phyloP scores from a whole-genome alignment of 2,113 vertebrate species.

The Anolis carolinensis region DNA sequence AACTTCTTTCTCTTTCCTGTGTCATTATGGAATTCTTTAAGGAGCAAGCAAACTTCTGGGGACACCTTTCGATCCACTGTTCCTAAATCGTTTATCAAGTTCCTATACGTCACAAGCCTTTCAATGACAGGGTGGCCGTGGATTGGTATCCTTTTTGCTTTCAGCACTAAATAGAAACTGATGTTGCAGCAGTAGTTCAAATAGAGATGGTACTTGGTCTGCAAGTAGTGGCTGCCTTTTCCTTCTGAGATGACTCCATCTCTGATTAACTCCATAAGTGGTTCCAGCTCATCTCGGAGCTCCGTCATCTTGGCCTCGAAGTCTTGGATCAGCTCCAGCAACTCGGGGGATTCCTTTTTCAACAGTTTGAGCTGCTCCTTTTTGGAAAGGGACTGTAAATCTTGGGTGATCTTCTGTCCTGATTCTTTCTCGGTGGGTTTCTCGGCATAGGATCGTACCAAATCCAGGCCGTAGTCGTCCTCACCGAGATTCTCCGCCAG shows the following conservation, averaged over 20 bases:
- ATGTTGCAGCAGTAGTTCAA: conserved; percentile 96
- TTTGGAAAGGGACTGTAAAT: conserved; percentile 86
- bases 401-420: conserved; percentile 85
- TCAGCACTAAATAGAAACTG: conserved; percentile 94
- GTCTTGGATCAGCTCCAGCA: conserved; percentile 92
- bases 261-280: conserved; percentile 85
- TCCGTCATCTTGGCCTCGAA: conserved; percentile 90
- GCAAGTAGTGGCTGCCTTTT: conserved; percentile 88
- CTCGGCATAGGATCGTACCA: conserved; percentile 85
- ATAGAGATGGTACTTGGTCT: conserved; percentile 92
- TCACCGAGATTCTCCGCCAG: conserved; percentile 85
- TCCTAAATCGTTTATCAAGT: conserved; percentile 83
- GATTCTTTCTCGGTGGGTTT: conserved; percentile 53
- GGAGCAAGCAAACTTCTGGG: conserved; percentile 79
- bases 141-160: conserved; percentile 85
- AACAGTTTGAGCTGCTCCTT: conserved; percentile 93
- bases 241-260: conserved; percentile 83
- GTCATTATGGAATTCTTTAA: conserved; percentile 61
- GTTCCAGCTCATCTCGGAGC: conserved; percentile 88
- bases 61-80: conserved; percentile 83
- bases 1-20: conserved; percentile 58
- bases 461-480: conserved; percentile 90
- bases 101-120: conserved; percentile 89
- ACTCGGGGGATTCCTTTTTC: conserved; percentile 93
- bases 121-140: conserved; percentile 93